phyloP scores from a whole-genome alignment of 2,888 invertebrate genomes.

The Ennomos fuscantarius region DNA sequence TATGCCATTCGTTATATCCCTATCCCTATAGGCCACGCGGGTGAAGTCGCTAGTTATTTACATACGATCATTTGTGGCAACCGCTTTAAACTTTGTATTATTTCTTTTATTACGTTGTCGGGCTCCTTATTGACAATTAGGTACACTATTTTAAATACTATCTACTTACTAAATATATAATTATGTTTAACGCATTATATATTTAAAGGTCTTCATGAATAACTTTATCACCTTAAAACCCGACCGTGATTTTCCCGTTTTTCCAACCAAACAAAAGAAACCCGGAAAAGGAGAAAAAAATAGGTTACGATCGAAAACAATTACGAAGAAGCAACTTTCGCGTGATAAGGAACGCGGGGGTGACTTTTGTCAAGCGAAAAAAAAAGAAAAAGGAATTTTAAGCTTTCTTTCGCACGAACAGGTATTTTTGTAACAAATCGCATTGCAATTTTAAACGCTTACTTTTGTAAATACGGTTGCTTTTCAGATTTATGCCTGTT shows the following conservation, averaged over 20 bases:
- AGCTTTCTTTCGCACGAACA: conserved; percentile 46
- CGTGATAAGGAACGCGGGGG: conserved; percentile 62
- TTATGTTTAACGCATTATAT: no score
- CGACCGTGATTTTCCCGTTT: conserved; percentile 39
- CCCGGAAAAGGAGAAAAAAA: conserved; percentile 48
- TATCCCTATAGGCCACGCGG: no score
- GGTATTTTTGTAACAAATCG: conserved; percentile 35
- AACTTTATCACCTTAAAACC: conserved; percentile 21
- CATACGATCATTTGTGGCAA: no score
- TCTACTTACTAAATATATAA: no score
- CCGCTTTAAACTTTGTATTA: no score
- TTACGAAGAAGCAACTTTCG: conserved; percentile 65
- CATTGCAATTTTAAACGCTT: conserved; percentile 18
- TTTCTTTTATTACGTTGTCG: no score
- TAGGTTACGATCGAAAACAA: conserved; percentile 71
- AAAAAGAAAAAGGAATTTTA: conserved; percentile 48
- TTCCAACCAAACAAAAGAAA: conserved; percentile 49
- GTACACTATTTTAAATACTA: no score
- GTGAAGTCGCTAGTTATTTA: no score
- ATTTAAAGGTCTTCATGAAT: no score
- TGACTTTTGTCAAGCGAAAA: conserved; percentile 60
- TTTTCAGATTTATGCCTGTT: conserved; percentile 4
- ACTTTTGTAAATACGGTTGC: conserved; percentile 11
- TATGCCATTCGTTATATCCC: no score
- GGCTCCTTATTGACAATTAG: no score